Percentiles rank a stretch among this genome's conserved stretches.
These are phyloP conservation scores for Nudaria mundana DNA, from an alignment of 2,888 invertebrate genomes.

Conservation along the genomic window DNA sequence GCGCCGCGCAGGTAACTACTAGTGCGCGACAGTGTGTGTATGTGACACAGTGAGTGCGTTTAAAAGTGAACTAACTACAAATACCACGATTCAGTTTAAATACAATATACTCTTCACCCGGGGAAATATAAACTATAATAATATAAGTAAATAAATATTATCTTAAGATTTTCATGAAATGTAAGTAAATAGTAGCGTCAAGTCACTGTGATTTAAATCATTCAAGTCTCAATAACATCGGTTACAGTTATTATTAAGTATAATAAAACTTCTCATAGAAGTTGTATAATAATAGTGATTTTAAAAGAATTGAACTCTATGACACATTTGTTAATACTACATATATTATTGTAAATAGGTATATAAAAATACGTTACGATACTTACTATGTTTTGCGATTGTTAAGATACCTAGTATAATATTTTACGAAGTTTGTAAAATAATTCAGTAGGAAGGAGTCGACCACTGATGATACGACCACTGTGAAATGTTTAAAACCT, in stretches of 20 bases:
- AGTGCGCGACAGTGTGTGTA: conserved; percentile 7
- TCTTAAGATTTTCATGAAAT: conserved; percentile 48
- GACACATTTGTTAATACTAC: conserved; percentile 32
- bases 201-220: conserved; percentile 40
- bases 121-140: too few relatives aligned
- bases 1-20: neutral
- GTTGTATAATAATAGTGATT: conserved; percentile 2
- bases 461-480: too few relatives aligned
- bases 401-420: too few relatives aligned
- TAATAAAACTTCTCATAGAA: conserved; percentile 1
- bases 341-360: conserved; percentile 35
- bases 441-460: too few relatives aligned
- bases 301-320: conserved; percentile 29
- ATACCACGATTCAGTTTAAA: too few relatives aligned
- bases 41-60: too few relatives aligned
- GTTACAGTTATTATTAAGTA: neutral
- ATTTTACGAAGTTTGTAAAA: too few relatives aligned
- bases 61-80: too few relatives aligned
- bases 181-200: conserved; percentile 34
- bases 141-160: conserved; percentile 36
- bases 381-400: too few relatives aligned
- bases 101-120: too few relatives aligned
- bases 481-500: too few relatives aligned
- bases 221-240: conserved; percentile 12
- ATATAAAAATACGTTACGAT: too few relatives aligned